Evolutionary conservation across 2,113 vertebrate genomes (phyloP), one percentile per base, ranked within the genome.

Genomic region (Hydropotes inermis): DNA sequence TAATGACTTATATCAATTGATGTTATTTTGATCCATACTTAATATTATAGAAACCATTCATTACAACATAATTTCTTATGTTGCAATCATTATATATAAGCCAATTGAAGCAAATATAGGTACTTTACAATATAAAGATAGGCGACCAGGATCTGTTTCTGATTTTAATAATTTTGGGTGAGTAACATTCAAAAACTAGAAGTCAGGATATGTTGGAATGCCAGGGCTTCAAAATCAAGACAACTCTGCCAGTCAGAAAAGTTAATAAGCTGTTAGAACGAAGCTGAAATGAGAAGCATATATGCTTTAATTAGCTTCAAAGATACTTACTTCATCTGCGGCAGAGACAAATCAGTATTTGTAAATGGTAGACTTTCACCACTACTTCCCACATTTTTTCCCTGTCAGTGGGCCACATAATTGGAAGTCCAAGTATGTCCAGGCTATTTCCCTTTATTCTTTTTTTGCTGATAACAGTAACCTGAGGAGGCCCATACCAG

Each of bases 141-240:
- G 28, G 23, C 54, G 78, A 47, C 78, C 39, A 93, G 57, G 19
- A 90, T 96, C 30, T 92, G 39, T 87, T 96, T 97, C 55, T 95
- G 15, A 91, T 87, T 97, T 98, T 92, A 97, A 96, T 95, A 36
- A 87, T 60, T 64, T 74, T 84, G 61, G 91, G 61, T 86, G 61
- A 10, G 76, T 95, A 16, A 88, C 39, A 82, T 85, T 97, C 15
- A 96, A 91, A 97, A 79, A 39, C 87, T 97, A 97, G 8, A 94
- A 83, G 70, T 98, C 97, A 21, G 3, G 28, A 90, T 54, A 52
- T 99, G 98, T 87, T 92, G 97, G 98, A 99, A 99, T 54, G 99
- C 98, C n/a, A 98, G 98, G 81, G 98, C 87, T 98, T 99, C 99
- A 98, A 99, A 99, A 36, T 97, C 95, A 89, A 99, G 97, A 87